Evolutionary conservation across 2,113 vertebrate species (phyloP).

Genomic region (Cricetomys ansorgei): DNA sequence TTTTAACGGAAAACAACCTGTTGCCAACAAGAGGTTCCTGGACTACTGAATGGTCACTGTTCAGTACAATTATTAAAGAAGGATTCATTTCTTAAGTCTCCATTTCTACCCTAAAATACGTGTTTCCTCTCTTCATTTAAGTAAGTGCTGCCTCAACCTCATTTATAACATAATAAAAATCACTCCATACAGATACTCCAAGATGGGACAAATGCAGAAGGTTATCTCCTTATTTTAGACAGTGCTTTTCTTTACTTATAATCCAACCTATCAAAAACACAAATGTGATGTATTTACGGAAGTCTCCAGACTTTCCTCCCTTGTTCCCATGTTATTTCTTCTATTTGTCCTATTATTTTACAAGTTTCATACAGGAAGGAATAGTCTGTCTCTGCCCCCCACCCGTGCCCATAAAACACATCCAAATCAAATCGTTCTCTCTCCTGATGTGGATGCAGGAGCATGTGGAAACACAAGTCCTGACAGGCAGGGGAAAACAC

Average conservation of each 20-base stretch:
- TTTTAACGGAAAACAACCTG: conserved; percentile 55
- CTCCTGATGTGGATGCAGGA: not conserved
- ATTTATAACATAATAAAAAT: conserved; percentile 14
- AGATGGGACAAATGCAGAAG: not conserved
- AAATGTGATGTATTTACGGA: not conserved
- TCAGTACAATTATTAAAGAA: conserved; percentile 28
- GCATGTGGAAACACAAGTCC: not conserved
- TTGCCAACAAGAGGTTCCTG: not conserved
- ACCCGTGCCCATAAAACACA: not conserved
- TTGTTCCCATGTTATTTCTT: not conserved
- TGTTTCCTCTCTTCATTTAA: conserved; percentile 43
- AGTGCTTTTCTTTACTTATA: conserved; percentile 18
- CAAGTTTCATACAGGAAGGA: not conserved
- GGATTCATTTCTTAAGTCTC: conserved; percentile 2
- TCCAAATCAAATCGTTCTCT: conserved; percentile 51
- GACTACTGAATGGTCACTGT: not conserved
- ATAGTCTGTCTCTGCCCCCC: not conserved
- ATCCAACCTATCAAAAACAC: conserved; percentile 30
- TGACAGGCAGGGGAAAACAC: not conserved
- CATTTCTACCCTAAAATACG: not conserved
- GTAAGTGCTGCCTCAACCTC: not conserved
- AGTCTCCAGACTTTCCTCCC: not conserved
- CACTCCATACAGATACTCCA: not conserved
- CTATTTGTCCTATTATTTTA: conserved; percentile 48
- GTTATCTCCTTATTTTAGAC: not conserved